A percentile compares a stretch with the other conserved stretches of the same genome.
Evolutionary conservation across 2,113 vertebrate species (phyloP).

Genomic region (Phaethon lepturus): DNA sequence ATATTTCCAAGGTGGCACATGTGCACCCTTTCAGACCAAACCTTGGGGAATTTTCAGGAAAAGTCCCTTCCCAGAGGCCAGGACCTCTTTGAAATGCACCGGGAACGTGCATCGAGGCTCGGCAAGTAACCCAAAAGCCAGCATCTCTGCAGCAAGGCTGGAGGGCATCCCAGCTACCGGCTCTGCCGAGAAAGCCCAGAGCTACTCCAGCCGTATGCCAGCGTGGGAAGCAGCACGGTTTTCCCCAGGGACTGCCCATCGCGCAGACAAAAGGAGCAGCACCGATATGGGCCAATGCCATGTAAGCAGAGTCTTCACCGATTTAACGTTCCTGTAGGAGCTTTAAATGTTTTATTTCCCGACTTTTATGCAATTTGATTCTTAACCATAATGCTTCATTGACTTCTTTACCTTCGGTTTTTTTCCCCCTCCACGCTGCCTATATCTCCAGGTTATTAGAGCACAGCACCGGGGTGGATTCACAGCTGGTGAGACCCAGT

Average conservation of each 20-base stretch:
- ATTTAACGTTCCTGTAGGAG: background rate
- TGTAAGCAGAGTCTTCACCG: accelerated
- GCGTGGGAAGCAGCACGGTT: background rate
- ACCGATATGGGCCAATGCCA: accelerated
- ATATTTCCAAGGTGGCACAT: background rate
- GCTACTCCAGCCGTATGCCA: background rate
- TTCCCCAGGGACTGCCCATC: background rate
- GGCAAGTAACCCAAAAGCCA: background rate
- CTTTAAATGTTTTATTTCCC: slow-evolving; percentile 37
- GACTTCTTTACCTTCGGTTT: background rate
- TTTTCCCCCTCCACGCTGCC: background rate
- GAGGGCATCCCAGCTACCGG: background rate
- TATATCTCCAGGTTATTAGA: background rate
- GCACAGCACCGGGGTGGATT: accelerated
- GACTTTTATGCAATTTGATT: slow-evolving; percentile 1
- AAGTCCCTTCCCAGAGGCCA: background rate
- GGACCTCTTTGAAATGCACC: background rate
- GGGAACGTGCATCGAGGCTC: accelerated
- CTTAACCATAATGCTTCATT: slow-evolving; percentile 1
- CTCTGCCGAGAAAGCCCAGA: background rate
- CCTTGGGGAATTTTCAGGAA: background rate
- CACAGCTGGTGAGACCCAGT: background rate
- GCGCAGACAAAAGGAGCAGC: accelerated
- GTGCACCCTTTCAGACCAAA: background rate
- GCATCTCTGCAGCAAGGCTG: accelerated